Evolutionary conservation across 2,797 vertebrate genomes (phyloP), one percentile per base, ranked within the genome.

Genomic region (Poeciliopsis paucimaculata): DNA sequence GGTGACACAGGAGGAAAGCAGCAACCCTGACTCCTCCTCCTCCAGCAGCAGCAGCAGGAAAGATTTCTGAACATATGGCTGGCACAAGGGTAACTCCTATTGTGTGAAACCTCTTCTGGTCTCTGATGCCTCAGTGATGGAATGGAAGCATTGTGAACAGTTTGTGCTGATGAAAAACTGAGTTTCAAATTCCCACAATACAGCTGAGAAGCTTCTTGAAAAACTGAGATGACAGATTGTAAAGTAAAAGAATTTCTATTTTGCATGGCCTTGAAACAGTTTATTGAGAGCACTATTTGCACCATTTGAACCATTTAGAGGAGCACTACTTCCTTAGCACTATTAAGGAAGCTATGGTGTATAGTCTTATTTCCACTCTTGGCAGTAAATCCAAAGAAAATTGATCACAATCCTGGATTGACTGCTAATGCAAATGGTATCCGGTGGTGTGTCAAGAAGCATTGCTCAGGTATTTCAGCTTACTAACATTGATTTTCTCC

Each of bases 1-100:
- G 89, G 90, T 89, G 93, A 94, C 89, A 90, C 82, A 86, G 77
- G 79, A 93, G 90, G 86, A 87, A 80, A 70, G 85, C 79, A 88
- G 91, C 86, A 93, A 87, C 90, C 89, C 75, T 12, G 75, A 78
- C 85, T 88, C 84, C 81, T 90, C 84, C 86, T 91, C 78, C 84
- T 83, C 75, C 76, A 83, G 68, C 68, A 39, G 9, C 73, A 45
- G 41, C 72, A 68, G 73, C 76, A 77, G 51, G 62, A 49, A 16
- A 20, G 49, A 46, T 85, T 87, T 84, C 75, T 86, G 73, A 89
- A 87, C 92, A 94, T 94, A 83, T 94, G 91, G 91, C 87, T 78
- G 85, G 89, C 83, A 94, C 84, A 49, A 74, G 82, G 77, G 81
- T 13, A 49, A 73, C 71, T 86, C 78, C 72, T 83, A 84, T 79